Conservation (phyloP, 2,888 invertebrate genomes). For the Alviniconcha strummeri region DNA sequence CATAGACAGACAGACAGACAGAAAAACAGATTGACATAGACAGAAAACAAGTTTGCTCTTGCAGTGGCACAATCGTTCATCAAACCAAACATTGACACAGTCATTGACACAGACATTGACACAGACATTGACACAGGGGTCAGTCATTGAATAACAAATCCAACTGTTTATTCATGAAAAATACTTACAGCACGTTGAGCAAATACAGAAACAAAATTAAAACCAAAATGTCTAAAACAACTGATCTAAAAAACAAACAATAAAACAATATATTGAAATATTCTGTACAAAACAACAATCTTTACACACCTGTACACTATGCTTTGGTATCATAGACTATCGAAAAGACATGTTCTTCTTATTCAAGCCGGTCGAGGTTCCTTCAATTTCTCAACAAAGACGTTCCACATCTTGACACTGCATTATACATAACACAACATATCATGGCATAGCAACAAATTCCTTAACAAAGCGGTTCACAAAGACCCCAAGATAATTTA, state of each 20-base stretch:
- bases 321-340: not conserved
- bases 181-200: not conserved
- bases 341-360: not conserved
- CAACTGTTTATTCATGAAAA: slow-evolving; percentile 7
- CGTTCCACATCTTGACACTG: no score
- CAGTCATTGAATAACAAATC: not conserved
- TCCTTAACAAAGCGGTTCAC: no score
- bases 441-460: no score
- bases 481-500: no score
- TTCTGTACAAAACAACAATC: not conserved
- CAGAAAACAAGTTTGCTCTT: not conserved
- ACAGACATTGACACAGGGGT: no score
- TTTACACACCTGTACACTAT: not conserved
- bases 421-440: no score
- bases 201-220: not conserved
- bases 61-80: no score
- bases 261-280: not conserved
- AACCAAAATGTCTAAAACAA: not conserved
- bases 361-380: no score
- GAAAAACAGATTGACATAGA: not conserved
- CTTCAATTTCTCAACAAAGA: no score
- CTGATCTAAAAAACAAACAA: not conserved
- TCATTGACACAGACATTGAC: no score
- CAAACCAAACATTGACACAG: no score
- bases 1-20: not conserved